Conservation (phyloP, 64 coral and sea anemone genomes). For the Stichodactyla helianthus region DNA sequence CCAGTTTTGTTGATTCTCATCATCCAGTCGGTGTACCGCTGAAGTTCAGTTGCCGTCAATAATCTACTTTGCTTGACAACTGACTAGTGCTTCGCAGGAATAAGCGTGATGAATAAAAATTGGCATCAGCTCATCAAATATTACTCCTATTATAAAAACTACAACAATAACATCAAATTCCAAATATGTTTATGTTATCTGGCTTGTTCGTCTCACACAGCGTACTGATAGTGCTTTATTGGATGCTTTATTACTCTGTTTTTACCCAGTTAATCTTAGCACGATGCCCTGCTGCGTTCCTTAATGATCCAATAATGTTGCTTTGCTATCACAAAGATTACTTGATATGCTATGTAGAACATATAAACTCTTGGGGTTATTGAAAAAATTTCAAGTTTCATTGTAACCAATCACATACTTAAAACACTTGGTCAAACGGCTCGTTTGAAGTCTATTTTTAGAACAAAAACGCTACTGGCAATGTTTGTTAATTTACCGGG, state of each 20-base stretch:
- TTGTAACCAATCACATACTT: not conserved
- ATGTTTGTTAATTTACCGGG: not conserved
- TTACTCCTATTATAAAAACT: not conserved
- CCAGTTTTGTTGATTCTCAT: no score
- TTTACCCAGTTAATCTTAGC: not conserved
- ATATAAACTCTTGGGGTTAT: not conserved
- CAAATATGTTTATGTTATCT: not conserved
- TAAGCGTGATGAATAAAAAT: not conserved
- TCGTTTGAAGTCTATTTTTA: not conserved
- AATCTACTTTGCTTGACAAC: not conserved
- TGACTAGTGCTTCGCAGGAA: not conserved
- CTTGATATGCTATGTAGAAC: not conserved
- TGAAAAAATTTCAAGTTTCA: not conserved
- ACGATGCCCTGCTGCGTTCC: not conserved
- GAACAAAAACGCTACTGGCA: not conserved
- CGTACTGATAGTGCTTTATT: not conserved
- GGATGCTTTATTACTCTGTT: not conserved
- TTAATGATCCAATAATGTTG: constrained; percentile 9
- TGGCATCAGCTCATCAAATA: not conserved
- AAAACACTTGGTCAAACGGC: not conserved
- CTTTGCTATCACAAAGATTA: not conserved
- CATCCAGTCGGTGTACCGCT: no score
- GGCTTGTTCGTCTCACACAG: not conserved
- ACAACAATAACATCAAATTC: not conserved
- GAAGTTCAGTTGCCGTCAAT: no score